Evolutionary conservation across 1,140 invertebrate species (phyloP).

Genomic region (Drosophila grimshawi): DNA sequence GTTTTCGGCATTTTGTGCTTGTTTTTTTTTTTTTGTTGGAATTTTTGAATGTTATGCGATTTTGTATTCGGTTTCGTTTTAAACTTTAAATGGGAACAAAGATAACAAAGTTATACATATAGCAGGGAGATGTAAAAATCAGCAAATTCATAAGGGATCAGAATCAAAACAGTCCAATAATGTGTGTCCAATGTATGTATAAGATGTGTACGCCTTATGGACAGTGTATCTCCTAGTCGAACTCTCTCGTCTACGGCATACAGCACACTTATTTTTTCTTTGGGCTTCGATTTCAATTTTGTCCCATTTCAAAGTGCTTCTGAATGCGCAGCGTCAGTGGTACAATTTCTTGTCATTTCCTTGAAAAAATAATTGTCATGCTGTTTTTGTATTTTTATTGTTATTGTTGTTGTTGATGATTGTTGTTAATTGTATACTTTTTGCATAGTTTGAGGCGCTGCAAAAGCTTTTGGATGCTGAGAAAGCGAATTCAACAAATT

Average conservation of each 20-base stretch:
- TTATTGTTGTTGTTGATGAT: slow-evolving; percentile 5
- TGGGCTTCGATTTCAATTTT: not conserved
- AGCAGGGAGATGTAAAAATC: too few species aligned
- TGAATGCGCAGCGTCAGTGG: slow-evolving; percentile 47
- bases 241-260: too few species aligned
- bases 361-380: slow-evolving; percentile 54
- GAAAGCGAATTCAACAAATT: not conserved
- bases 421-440: not conserved
- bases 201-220: too few species aligned
- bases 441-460: slow-evolving; percentile 13
- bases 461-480: not conserved
- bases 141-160: too few species aligned
- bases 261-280: too few species aligned
- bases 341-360: slow-evolving; percentile 60
- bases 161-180: too few species aligned
- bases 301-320: slow-evolving; percentile 5
- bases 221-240: too few species aligned
- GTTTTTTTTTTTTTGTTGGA: not conserved
- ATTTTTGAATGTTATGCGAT: not conserved
- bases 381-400: slow-evolving; percentile 18
- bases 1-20: slow-evolving; percentile 29
- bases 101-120: too few species aligned
- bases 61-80: too few species aligned
- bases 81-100: too few species aligned
- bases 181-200: too few species aligned